Evolutionary conservation across 2,113 vertebrate genomes (phyloP), one percentile per base, ranked within the genome.

Genomic region (Ptilorrhoa leucosticta): DNA sequence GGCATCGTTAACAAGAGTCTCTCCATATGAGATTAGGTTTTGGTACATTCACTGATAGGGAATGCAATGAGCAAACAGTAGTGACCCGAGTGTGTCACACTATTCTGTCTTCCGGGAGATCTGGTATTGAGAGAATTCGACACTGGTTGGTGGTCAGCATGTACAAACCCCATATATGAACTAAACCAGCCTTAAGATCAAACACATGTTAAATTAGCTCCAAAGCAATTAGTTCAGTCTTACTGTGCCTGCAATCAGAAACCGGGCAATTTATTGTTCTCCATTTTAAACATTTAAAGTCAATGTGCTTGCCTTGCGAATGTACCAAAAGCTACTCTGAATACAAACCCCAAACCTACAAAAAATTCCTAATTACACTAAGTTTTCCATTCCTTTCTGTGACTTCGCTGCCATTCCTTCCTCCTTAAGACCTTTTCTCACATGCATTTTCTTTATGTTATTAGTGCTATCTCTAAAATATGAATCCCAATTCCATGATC

Each of bases 401-500:
- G 87, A 86, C 70, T 95, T 91, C 78, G 64, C 42, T 79, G 83
- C 81, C 40, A 44, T 87, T 92, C 17, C 37, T 94, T 85, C 80
- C 88, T 92, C 71, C 73, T 87, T 65, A 90, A 90, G 82, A 82
- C 81, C 50, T 95, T 83, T 96, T 87, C 89, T 93, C 93, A 40
- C 79, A 75, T 97, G 96, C 87, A 85, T 97, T 97, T 97, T 97
- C 96, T 97, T 97, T 92, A 95, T 91, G 71, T 96, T 97, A 98
- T 98, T 98, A 98, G 95, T 94, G 57, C 93, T 95, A 69, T 96
- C 97, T 97, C 97, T 98, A 98, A 98, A 98, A 98, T 97, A 98
- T 94, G 97, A 98, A 98, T 97, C 97, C 94, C 92, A 98, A 97
- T 97, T 98, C 97, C 97, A 96, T 97, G 96, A 97, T 96, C 31